Base-by-base conservation (phyloP, 2,797 vertebrate genomes). In the Melanotaenia trifasciata region DNA sequence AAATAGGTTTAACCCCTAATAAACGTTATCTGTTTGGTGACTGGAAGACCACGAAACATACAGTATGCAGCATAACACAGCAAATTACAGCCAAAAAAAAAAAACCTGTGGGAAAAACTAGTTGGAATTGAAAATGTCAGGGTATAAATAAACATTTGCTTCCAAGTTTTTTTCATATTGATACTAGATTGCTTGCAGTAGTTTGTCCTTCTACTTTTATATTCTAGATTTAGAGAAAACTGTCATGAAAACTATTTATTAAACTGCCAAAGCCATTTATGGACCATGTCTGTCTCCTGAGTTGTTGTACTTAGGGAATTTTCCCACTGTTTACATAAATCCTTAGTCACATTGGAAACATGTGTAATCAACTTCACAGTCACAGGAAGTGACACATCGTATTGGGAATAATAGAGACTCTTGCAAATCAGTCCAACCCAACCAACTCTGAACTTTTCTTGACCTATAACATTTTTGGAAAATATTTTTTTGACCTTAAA, bases 341-440 rank as follows among this genome's bases (percentile, higher is more conserved):
- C 60, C 75, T 86, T 66, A 80, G 53, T 84, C 81, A 84, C 26
- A 53, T 54, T 14, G 35, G 5, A 3, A 64, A 13, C 40, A 9
- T 67, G 57, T 78, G 50, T 63, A 51, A 22, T 61, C 14, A 64
- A 5, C 36, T 14, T 35, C 59, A 50, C 53, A 58, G 69, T 70
- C 40, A 73, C 20, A 66, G 80, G 83, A 89, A 85, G 67, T 90
- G 67, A 86, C 62, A 67, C 64, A 32, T 75, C 18, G 58, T 69
- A 70, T 63, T 77, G 22, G 32, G 33, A 5, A 67, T 45, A 63
- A 72, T 30, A 61, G 58, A 74, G 68, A 76, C 71, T 61, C 60
- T 38, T 47, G 30, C 14, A 24, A 75, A 14, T n/a, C 13, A 5
- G 53, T 67, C 56, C 38, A 69, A 68, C 79, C 82, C 64, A 54